These are phyloP conservation scores for Mesopsocus fuscifrons DNA, from an alignment of 2,888 invertebrate genomes.

Conservation along the genomic window DNA sequence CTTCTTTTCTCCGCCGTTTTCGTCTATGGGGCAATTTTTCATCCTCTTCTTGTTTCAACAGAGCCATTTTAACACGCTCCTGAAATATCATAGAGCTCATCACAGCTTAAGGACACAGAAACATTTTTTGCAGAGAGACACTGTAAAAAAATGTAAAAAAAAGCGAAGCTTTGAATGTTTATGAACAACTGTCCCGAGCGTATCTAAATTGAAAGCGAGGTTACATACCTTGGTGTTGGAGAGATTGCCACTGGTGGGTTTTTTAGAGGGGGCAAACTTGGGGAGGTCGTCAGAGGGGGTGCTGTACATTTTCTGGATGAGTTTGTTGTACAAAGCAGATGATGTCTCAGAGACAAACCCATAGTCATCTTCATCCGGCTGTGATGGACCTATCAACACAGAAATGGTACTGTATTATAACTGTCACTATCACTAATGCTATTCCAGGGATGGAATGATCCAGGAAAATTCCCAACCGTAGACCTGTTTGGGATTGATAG, in stretches of 20 bases:
- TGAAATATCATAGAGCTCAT: conserved; percentile 14
- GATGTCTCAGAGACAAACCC: conserved; percentile 76
- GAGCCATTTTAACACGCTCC: conserved; percentile 55
- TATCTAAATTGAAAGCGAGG: no score
- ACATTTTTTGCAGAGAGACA: no score
- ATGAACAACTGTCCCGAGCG: no score
- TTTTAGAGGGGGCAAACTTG: conserved; percentile 16
- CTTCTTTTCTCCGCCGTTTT: conserved; percentile 24
- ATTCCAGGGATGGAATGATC: no score
- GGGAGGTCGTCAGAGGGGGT: conserved; percentile 41
- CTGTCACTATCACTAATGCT: no score
- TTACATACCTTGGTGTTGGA: conserved; percentile 28
- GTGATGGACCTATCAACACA: conserved; percentile 47
- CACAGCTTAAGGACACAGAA: no score
- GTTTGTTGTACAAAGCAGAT: conserved; percentile 59
- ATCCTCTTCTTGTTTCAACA: conserved; percentile 49
- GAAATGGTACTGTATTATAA: no score
- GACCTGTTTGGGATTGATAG: no score
- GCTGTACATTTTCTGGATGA: conserved; percentile 61
- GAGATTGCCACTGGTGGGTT: conserved; percentile 27
- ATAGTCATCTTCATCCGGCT: conserved; percentile 81
- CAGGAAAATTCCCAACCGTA: no score
- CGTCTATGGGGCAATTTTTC: conserved; percentile 45
- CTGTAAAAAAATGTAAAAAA: no score
- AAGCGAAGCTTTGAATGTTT: no score